These are phyloP conservation scores for Zaprionus kolodkinae DNA, from an alignment of 1,140 invertebrate genomes.

Conservation along the genomic window DNA sequence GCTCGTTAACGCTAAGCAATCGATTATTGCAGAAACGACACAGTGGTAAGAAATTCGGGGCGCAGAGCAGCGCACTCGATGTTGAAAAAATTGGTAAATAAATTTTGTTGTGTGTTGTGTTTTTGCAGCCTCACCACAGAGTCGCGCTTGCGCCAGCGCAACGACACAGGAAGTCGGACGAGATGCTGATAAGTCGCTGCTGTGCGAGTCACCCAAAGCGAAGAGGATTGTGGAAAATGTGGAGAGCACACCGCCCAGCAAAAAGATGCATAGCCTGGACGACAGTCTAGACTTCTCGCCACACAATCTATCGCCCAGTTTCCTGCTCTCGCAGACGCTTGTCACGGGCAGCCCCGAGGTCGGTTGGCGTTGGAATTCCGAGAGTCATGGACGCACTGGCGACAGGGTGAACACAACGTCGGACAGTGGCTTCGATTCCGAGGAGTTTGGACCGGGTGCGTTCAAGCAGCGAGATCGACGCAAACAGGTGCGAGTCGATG, in stretches of 20 bases:
- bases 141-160: slow-evolving; percentile 51
- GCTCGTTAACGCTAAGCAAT: slow-evolving; percentile 63
- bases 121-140: slow-evolving; percentile 67
- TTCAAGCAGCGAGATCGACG: slow-evolving; percentile 46
- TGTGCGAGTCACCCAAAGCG: slow-evolving; percentile 19
- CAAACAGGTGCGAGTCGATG: slow-evolving; percentile 50
- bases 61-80: not conserved
- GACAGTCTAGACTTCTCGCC: slow-evolving; percentile 77
- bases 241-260: slow-evolving; percentile 69
- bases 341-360: slow-evolving; percentile 75
- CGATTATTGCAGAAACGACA: slow-evolving; percentile 71
- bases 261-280: slow-evolving; percentile 62
- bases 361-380: slow-evolving; percentile 73
- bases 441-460: slow-evolving; percentile 40
- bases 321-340: slow-evolving; percentile 72
- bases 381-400: slow-evolving; percentile 29
- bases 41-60: slow-evolving; percentile 53
- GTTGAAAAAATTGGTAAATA: not conserved
- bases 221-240: slow-evolving; percentile 26
- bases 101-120: not conserved
- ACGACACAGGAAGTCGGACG: slow-evolving; percentile 36
- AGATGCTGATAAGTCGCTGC: slow-evolving; percentile 27
- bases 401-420: slow-evolving; percentile 57
- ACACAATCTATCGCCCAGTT: slow-evolving; percentile 61
- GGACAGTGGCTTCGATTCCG: slow-evolving; percentile 73